These are phyloP conservation scores for Zonitis immaculata DNA, from an alignment of 2,888 invertebrate species.

Conservation along the genomic window DNA sequence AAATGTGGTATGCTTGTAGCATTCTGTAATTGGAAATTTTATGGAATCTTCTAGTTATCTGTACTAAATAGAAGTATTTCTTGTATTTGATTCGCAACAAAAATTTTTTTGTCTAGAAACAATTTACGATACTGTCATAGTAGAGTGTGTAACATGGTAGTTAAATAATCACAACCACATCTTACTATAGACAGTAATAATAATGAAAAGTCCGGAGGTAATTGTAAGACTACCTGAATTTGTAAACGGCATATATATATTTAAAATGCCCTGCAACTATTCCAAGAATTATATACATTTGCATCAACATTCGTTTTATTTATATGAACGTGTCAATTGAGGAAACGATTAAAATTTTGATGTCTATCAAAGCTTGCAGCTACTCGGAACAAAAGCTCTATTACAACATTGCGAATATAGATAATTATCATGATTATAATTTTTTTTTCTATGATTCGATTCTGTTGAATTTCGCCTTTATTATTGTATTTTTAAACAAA, in stretches of 20 bases:
- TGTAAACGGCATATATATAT: conserved; percentile 26
- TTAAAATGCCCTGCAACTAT: conserved; percentile 28
- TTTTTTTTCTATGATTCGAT: too few species aligned
- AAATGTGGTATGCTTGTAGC: background rate
- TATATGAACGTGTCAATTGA: conserved; percentile 32
- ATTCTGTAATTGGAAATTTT: too few species aligned
- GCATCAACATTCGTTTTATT: conserved; percentile 18
- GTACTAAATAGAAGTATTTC: too few species aligned
- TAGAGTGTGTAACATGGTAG: conserved; percentile 35
- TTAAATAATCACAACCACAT: conserved; percentile 38
- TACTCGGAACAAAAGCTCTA: conserved; percentile 4
- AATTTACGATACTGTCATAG: background rate
- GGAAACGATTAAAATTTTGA: conserved; percentile 30
- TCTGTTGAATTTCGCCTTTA: too few species aligned
- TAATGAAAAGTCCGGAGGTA: conserved; percentile 32
- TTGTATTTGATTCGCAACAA: too few species aligned
- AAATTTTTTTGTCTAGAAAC: too few species aligned
- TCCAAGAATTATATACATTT: conserved; percentile 23
- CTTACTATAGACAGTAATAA: conserved; percentile 31
- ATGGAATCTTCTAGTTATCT: too few species aligned
- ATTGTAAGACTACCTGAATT: conserved; percentile 36
- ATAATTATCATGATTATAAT: background rate
- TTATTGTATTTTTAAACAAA: background rate
- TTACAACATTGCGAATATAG: background rate
- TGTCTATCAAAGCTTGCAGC: conserved; percentile 26